These are phyloP conservation scores for Pristionchus japonicus DNA, from an alignment of 2,888 invertebrate species.

Conservation along the genomic window DNA sequence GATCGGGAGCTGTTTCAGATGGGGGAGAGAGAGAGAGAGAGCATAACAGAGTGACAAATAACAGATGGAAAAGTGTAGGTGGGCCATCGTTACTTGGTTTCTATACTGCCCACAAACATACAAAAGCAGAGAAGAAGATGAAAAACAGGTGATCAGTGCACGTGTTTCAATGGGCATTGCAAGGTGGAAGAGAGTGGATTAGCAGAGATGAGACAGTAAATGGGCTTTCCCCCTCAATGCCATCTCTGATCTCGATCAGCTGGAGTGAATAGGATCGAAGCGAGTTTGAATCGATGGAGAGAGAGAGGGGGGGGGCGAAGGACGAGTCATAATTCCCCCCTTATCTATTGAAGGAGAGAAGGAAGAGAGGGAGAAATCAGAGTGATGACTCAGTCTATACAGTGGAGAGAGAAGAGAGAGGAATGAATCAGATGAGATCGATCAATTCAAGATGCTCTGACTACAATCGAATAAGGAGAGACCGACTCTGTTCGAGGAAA, in stretches of 20 bases:
- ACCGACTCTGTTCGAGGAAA: neutral
- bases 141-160: neutral
- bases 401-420: neutral
- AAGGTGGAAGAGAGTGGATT: neutral
- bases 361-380: slow-evolving; percentile 2
- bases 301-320: neutral
- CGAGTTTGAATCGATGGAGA: slow-evolving; percentile 38
- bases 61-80: neutral
- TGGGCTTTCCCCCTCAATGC: neutral
- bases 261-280: neutral
- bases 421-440: neutral
- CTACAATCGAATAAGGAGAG: neutral
- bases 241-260: neutral
- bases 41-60: neutral
- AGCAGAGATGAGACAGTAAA: neutral
- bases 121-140: no score
- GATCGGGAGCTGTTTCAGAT: slow-evolving; percentile 10
- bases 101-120: neutral
- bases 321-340: slow-evolving; percentile 40
- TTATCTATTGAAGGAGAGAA: slow-evolving; percentile 39
- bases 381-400: slow-evolving; percentile 24
- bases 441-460: neutral
- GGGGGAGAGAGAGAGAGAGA: neutral
- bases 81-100: neutral
- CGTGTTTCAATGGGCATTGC: neutral